Evolutionary conservation across 30 jellyfish, hydroid and myxozoan species (phyloP).

Genomic region (Catostylus mosaicus): DNA sequence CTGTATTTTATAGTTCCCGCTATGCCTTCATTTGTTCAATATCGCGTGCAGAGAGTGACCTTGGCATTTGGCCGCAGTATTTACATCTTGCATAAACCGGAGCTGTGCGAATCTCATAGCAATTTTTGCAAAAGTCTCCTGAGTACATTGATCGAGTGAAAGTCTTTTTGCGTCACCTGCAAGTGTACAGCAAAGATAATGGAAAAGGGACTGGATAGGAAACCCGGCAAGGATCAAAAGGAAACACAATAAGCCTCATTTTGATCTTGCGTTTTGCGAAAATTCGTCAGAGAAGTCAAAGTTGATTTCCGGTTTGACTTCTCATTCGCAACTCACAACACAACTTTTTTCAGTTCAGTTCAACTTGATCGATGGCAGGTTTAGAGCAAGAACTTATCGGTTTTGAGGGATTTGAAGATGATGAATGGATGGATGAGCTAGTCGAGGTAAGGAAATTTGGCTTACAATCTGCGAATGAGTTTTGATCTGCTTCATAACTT

Average conservation of each 20-base stretch:
- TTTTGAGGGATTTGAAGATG: not conserved
- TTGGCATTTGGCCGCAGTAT: too few species aligned
- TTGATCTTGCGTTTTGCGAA: constrained; percentile 62
- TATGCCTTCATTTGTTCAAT: too few species aligned
- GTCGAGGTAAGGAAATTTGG: not conserved
- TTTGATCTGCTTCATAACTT: not conserved
- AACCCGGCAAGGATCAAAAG: constrained; percentile 72
- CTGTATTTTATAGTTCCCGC: too few species aligned
- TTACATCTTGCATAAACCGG: too few species aligned
- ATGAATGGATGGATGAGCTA: not conserved
- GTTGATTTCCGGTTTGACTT: constrained; percentile 52
- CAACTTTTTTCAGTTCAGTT: too few species aligned
- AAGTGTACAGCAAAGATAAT: constrained; percentile 68
- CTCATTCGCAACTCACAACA: constrained; percentile 2
- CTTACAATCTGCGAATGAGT: not conserved
- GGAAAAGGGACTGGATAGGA: constrained; percentile 77
- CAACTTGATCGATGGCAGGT: not conserved
- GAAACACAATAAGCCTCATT: constrained; percentile 46
- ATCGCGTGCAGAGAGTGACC: too few species aligned
- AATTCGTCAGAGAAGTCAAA: constrained; percentile 22
- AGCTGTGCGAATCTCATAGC: too few species aligned
- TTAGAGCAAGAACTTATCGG: not conserved
- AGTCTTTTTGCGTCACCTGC: too few species aligned
- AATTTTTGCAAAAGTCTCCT: too few species aligned
- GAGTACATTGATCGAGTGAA: too few species aligned